phyloP scores from a whole-genome alignment of 2,113 vertebrate genomes.

The Macroglossus sobrinus region DNA sequence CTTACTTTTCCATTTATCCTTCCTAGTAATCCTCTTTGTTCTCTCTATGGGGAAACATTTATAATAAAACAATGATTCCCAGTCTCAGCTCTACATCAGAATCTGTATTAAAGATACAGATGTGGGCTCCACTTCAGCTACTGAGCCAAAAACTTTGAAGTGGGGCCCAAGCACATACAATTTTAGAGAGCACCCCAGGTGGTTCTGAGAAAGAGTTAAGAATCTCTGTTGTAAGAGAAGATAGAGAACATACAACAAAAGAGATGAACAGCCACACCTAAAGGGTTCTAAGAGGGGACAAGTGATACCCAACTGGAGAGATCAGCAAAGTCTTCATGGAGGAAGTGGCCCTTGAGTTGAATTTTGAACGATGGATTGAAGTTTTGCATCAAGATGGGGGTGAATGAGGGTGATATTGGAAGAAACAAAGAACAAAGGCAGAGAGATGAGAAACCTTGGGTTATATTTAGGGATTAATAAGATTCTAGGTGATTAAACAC shows the following conservation, averaged over 20 bases:
- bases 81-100: not conserved
- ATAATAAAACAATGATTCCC: not conserved
- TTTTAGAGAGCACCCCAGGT: not conserved
- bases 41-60: not conserved
- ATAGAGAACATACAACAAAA: not conserved
- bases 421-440: not conserved
- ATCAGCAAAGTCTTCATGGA: not conserved
- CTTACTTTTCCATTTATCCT: not conserved
- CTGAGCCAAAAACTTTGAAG: not conserved
- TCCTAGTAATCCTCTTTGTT: not conserved
- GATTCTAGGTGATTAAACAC: not conserved
- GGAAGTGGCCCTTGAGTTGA: not conserved
- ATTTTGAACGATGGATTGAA: not conserved
- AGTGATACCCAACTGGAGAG: not conserved
- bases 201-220: not conserved
- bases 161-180: not conserved
- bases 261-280: not conserved
- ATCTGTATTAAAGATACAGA: not conserved
- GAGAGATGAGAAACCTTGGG: not conserved
- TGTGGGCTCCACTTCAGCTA: not conserved
- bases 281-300: not conserved
- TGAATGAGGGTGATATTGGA: not conserved
- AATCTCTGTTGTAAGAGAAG: not conserved
- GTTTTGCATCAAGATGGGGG: not conserved
- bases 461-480: not conserved